Evolutionary conservation across 2,797 vertebrate species (phyloP), one percentile per base, ranked within the genome.

Genomic region (Sus cebifrons): DNA sequence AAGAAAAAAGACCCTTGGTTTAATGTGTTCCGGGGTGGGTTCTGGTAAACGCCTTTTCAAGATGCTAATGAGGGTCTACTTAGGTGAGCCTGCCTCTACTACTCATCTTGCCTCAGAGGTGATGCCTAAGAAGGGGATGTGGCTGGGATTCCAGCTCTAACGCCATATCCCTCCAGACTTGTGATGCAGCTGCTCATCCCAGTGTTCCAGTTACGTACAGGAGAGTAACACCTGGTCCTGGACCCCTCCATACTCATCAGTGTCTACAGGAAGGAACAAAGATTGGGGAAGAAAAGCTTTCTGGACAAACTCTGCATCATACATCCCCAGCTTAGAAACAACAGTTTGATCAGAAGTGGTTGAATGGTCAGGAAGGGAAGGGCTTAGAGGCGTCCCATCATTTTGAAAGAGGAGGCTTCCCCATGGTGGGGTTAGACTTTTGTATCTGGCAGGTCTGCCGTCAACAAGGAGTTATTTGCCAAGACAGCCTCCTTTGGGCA

Each of bases 11-110:
- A 40, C 5, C 58, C 56, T 0, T 17, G 67, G 18, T 74, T 65
- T 64, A 18, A 29, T 6, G 36, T 77, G 32, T 29, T 79, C 27
- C 6, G 56, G 32, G 60, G 25, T 29, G 29, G 18, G 29, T 83
- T 79, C 85, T 1, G 7, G 40, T 62, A 91, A 97, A 89, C 17
- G 62, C 49, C 49, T 94, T 92, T 92, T 62, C 67, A 81, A 75
- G 85, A 91, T 29, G 65, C 17, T 71, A 88, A 93, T 25, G 78
- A 94, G n/a, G 40, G 25, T 85, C 44, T 88, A 56, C 62, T 52
- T 74, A 70, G 84, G 65, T 89, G 65, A 94, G 27, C 60, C 7
- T 12, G 17, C 58, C 67, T 87, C 73, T 32, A n/a, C 62, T 36
- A 1, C 56, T 94, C 29, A 71, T 60, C 86, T 86, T 40, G 29